Conservation (phyloP, 30 jellyfish, hydroid and myxozoan genomes). For the Rhopilema esculentum region DNA sequence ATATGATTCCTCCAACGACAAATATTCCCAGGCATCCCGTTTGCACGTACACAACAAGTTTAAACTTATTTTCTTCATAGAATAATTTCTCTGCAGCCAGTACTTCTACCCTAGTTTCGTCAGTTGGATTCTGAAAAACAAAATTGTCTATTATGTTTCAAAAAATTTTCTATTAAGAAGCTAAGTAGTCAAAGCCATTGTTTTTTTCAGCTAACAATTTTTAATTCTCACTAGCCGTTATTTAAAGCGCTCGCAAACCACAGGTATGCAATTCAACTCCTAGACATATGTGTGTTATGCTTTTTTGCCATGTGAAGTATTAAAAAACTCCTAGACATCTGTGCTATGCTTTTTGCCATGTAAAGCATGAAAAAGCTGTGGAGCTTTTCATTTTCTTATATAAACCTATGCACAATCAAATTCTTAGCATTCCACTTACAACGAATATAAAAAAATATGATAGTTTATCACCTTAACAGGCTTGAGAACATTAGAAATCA, state of each 20-base stretch:
- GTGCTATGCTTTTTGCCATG: too few species aligned
- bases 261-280: too few species aligned
- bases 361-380: too few species aligned
- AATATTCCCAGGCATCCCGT: slow-evolving; percentile 76
- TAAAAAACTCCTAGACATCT: too few species aligned
- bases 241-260: too few species aligned
- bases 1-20: slow-evolving; percentile 79
- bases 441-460: too few species aligned
- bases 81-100: slow-evolving; percentile 86
- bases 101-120: slow-evolving; percentile 91
- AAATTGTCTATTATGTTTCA: neutral
- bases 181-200: neutral
- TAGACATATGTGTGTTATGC: too few species aligned
- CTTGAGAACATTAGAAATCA: slow-evolving; percentile 68
- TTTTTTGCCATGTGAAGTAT: too few species aligned
- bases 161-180: neutral
- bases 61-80: slow-evolving; percentile 86
- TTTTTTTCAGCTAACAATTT: neutral
- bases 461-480: slow-evolving; percentile 81
- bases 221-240: neutral
- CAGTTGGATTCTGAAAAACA: slow-evolving; percentile 83
- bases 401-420: too few species aligned
- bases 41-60: slow-evolving; percentile 80
- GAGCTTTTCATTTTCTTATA: too few species aligned
- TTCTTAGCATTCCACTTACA: too few species aligned